phyloP scores from a whole-genome alignment of 35 echinoderm and acorn worm genomes.

The Strongylocentrotus purpuratus region DNA sequence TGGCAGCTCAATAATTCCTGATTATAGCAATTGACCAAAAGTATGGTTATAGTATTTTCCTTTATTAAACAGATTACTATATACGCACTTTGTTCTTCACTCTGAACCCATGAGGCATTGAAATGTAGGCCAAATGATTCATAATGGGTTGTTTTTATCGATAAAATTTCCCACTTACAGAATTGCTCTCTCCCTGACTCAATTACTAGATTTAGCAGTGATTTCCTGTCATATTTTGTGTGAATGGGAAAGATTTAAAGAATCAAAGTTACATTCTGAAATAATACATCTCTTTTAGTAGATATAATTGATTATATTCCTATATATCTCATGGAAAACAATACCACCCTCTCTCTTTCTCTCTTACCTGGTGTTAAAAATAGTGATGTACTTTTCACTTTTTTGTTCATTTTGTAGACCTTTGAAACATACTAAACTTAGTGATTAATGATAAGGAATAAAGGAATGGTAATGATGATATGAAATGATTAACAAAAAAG shows the following conservation, averaged over 20 bases:
- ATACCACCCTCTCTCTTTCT: too few relatives aligned
- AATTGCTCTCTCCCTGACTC: background rate
- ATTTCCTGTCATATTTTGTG: background rate
- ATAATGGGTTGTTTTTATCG: background rate
- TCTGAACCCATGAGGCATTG: background rate
- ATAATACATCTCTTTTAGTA: too few relatives aligned
- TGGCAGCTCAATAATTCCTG: slow-evolving; percentile 8
- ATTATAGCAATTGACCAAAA: background rate
- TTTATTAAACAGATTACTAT: background rate
- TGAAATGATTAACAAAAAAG: too few relatives aligned
- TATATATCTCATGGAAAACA: too few relatives aligned
- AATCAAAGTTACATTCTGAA: too few relatives aligned
- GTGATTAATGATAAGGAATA: too few relatives aligned
- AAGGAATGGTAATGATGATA: too few relatives aligned
- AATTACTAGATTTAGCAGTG: background rate
- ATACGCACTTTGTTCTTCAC: background rate
- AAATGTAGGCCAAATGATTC: background rate
- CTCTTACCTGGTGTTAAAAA: too few relatives aligned
- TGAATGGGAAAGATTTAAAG: background rate
- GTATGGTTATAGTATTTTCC: background rate
- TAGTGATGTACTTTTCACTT: too few relatives aligned
- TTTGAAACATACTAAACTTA: too few relatives aligned
- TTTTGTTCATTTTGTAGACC: too few relatives aligned
- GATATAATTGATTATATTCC: too few relatives aligned
- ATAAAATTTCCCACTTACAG: background rate